Conservation (phyloP, 2,113 vertebrate genomes). For the Periophthalmus modestus region DNA sequence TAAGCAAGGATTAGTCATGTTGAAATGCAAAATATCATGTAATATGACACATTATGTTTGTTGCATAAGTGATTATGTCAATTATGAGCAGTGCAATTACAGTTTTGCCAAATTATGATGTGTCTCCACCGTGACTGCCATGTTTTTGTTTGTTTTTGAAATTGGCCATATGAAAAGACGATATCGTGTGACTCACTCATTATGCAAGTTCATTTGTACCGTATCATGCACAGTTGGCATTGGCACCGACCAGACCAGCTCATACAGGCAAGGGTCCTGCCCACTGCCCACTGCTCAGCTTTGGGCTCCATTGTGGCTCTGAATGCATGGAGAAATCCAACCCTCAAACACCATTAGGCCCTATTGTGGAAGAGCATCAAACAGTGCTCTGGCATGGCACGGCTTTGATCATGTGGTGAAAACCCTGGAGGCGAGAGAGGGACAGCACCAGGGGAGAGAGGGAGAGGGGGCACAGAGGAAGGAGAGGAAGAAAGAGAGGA, state of each 20-base stretch:
- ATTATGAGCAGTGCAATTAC: slow-evolving; percentile 1
- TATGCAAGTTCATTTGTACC: background rate
- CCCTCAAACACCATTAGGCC: slow-evolving; percentile 49
- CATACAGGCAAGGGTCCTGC: slow-evolving; percentile 27
- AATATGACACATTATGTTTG: background rate
- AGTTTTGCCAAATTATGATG: slow-evolving; percentile 2
- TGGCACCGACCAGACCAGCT: slow-evolving; percentile 3
- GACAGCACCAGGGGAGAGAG: slow-evolving; percentile 27
- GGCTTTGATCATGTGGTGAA: slow-evolving; percentile 68
- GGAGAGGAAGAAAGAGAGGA: slow-evolving; percentile 8
- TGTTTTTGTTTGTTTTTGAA: slow-evolving; percentile 1
- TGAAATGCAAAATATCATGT: background rate
- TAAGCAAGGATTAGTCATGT: background rate
- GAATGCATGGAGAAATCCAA: slow-evolving; percentile 69
- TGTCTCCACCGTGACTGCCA: background rate
- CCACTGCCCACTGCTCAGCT: slow-evolving; percentile 17
- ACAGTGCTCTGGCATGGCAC: slow-evolving; percentile 45
- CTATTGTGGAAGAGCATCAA: slow-evolving; percentile 65
- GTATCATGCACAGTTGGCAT: slow-evolving; percentile 6
- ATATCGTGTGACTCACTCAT: background rate
- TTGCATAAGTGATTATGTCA: background rate
- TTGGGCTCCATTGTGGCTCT: slow-evolving; percentile 39
- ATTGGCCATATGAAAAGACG: background rate
- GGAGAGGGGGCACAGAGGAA: background rate
- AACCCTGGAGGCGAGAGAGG: slow-evolving; percentile 26